Evolutionary conservation across 2,888 invertebrate species (phyloP).

Genomic region (Ischnura elegans): DNA sequence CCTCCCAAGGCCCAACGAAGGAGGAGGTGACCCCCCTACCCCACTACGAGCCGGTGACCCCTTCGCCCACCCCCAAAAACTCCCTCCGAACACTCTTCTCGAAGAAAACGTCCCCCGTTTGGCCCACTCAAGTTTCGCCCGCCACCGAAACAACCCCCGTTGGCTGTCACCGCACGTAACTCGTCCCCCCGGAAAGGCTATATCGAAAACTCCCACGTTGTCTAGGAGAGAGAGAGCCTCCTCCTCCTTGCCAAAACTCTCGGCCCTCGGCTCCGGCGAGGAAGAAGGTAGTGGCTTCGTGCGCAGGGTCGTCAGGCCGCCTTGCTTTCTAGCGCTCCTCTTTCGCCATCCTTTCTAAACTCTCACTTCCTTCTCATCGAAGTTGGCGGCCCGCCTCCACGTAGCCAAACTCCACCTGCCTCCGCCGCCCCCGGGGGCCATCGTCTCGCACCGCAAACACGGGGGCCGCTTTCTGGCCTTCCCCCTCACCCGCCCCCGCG

Average conservation of each 20-base stretch:
- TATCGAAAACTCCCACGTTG: conserved; percentile 64
- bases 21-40: background rate
- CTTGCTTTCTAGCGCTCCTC: background rate
- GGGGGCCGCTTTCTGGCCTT: conserved; percentile 30
- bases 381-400: conserved; percentile 32
- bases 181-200: conserved; percentile 55
- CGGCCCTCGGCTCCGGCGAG: background rate
- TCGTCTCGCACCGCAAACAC: conserved; percentile 54
- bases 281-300: too few relatives aligned
- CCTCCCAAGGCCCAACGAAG: background rate
- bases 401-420: background rate
- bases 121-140: conserved; percentile 27
- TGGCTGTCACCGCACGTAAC: conserved; percentile 59
- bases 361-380: conserved; percentile 38
- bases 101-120: background rate
- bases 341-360: conserved; percentile 29
- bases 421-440: conserved; percentile 30
- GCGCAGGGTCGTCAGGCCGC: background rate
- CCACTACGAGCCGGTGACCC: conserved; percentile 2
- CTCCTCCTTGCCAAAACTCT: background rate
- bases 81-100: background rate
- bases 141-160: conserved; percentile 42
- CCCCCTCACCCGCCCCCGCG: background rate
- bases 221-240: conserved; percentile 22
- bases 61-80: background rate